Percentiles rank a stretch among this genome's conserved stretches.
These are phyloP conservation scores for Aeoliscus strigatus DNA, from an alignment of 2,797 vertebrate species.

Conservation along the genomic window DNA sequence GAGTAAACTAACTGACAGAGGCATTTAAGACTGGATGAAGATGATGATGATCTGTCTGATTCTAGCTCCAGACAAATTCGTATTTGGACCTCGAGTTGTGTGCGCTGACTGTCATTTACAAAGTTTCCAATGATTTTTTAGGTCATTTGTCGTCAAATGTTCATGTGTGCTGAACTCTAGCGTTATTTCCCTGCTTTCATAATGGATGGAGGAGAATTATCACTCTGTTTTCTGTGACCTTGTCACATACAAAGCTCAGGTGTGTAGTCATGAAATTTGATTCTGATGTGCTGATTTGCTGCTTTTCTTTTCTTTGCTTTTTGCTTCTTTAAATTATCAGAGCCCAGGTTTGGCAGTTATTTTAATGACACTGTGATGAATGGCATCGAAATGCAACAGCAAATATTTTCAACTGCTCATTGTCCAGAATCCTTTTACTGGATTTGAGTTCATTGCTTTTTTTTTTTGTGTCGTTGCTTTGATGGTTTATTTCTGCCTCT, in stretches of 20 bases:
- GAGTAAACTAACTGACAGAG: too few relatives aligned
- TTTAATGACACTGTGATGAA: too few relatives aligned
- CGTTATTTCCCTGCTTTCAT: constrained; percentile 11
- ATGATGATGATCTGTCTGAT: neutral
- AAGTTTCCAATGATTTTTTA: too few relatives aligned
- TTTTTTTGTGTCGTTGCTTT: constrained; percentile 28
- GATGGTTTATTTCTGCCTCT: constrained; percentile 31
- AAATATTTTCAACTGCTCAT: too few relatives aligned
- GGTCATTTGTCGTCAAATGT: too few relatives aligned
- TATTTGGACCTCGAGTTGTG: too few relatives aligned
- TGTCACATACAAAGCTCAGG: constrained; percentile 39
- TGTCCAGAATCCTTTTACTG: constrained; percentile 5
- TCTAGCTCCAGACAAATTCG: too few relatives aligned
- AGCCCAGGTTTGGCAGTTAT: too few relatives aligned
- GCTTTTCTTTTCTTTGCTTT: neutral
- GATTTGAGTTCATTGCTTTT: constrained; percentile 2
- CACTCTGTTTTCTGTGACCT: constrained; percentile 13
- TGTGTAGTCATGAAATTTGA: constrained; percentile 37
- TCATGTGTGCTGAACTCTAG: neutral
- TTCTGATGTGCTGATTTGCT: constrained; percentile 26
- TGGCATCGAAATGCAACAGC: too few relatives aligned
- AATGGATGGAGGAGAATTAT: constrained; percentile 18
- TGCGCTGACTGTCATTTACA: too few relatives aligned
- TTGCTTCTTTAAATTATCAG: too few relatives aligned
- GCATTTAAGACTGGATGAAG: too few relatives aligned